Percentiles rank a stretch among this genome's conserved stretches.
phyloP scores from a whole-genome alignment of 2,113 vertebrate species.

The Xiphophorus couchianus region DNA sequence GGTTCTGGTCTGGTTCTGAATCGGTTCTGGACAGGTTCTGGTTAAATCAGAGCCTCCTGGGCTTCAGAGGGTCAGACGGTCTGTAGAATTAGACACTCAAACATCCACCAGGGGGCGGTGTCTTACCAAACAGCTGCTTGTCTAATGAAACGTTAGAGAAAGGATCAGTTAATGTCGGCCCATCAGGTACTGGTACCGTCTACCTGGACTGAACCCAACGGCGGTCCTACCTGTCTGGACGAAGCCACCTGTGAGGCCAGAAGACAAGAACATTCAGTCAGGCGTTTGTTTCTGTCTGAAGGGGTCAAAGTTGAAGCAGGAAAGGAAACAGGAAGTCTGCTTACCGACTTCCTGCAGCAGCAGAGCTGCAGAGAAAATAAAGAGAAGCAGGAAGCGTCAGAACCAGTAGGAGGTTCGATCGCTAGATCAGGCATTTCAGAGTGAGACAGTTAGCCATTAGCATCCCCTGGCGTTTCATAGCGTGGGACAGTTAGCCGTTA shows the following conservation, averaged over 20 bases:
- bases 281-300: background rate
- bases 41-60: slow-evolving; percentile 4
- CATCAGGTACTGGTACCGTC: background rate
- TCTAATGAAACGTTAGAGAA: slow-evolving; percentile 31
- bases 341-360: slow-evolving; percentile 74
- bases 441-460: too few species aligned
- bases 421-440: too few species aligned
- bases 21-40: too few species aligned
- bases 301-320: background rate
- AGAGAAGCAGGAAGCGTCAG: slow-evolving; percentile 9
- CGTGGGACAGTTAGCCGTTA: too few species aligned
- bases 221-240: slow-evolving; percentile 51
- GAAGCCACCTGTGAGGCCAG: slow-evolving; percentile 61
- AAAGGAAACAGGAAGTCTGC: background rate
- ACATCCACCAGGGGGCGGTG: background rate
- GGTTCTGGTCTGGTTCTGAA: too few species aligned
- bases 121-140: slow-evolving; percentile 55
- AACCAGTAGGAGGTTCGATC: too few species aligned
- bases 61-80: too few species aligned
- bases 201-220: background rate
- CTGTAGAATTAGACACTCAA: background rate
- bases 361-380: slow-evolving; percentile 57
- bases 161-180: background rate
- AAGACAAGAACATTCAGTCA: slow-evolving; percentile 9
- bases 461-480: too few species aligned